Evolutionary conservation across 2,888 invertebrate genomes (phyloP), one percentile per base, ranked within the genome.

Genomic region (Mystacides longicornis): DNA sequence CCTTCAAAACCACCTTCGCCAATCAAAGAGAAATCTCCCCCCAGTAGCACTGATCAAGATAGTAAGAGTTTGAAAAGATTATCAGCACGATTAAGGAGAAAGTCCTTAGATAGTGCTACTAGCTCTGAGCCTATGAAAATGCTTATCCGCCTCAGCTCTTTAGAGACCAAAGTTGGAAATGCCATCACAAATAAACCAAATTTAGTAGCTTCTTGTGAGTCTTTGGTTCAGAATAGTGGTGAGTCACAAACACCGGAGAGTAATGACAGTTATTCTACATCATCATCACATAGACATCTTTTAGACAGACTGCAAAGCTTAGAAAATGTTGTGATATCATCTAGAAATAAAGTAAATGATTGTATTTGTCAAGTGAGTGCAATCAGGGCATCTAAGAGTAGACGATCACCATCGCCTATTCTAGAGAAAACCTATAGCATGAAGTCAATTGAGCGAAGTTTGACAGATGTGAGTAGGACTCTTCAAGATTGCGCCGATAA

Each of bases 81-180:
- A 49, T 76, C 81, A 11, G 75, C 80, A 22, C 71, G 82, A 57
- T 69, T 87, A 43, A 76, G 90, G 51, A 77, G 88, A 56, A 88
- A 88, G 66, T 89, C 88, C 5, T 72, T 90, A 49, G 90, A 90
- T 64, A 87, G 89, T 65, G 85, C 85, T 14, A 86, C 86, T 5
- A 82, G 85, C 61, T 84, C 86, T 0, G 89, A 89, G 67, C 86
- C 90, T 0, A 83, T 90, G 81, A 89, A 89, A 71, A 81, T 89
- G 66, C 72, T 89, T 63, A 85, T 89, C 65, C 80, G 89, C 59
- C 71, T 90, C 50, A 87, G 84, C 67, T 83, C 86, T 49, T 72
- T 90, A 63, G 91, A 91, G 72, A 83, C 86, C 63, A 86, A 89
- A 72, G 83, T 89, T 45, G 81, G 85, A 16, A 82, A 80, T 60